Evolutionary conservation across 2,113 vertebrate species (phyloP).

Genomic region (Cygnus atratus): DNA sequence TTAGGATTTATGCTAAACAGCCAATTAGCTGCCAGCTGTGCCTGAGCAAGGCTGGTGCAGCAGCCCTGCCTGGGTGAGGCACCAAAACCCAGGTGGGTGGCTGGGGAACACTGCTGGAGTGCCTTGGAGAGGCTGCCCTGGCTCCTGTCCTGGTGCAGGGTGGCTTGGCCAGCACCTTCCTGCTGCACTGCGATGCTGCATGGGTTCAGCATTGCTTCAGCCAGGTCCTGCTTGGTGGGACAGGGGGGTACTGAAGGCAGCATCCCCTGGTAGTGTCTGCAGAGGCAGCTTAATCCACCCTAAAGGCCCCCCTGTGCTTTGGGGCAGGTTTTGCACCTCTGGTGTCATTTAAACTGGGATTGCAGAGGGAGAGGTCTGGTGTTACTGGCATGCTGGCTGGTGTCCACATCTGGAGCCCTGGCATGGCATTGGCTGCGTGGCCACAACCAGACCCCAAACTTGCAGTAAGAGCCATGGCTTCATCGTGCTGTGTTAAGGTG

Average conservation of each 20-base stretch:
- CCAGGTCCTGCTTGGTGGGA: background rate
- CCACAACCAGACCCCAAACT: background rate
- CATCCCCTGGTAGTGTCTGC: background rate
- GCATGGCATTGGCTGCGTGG: fast-evolving
- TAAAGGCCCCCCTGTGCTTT: background rate
- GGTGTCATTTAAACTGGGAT: background rate
- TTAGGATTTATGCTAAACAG: background rate
- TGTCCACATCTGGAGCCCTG: background rate
- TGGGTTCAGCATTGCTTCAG: background rate
- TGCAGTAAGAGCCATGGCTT: background rate
- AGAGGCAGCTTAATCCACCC: background rate
- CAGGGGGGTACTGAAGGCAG: background rate
- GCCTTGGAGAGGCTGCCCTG: background rate
- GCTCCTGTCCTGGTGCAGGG: fast-evolving
- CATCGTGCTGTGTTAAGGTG: fast-evolving
- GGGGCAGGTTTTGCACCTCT: background rate
- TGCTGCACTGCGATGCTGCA: fast-evolving
- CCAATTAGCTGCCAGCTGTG: background rate
- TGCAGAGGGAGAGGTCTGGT: background rate
- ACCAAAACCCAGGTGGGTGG: background rate
- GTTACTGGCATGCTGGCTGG: background rate
- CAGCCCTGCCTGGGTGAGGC: background rate
- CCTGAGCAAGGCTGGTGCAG: background rate
- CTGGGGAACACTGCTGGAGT: fast-evolving
- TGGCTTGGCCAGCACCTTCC: background rate